These are phyloP conservation scores for Shinisaurus crocodilurus DNA, from an alignment of 2,113 vertebrate genomes.

Conservation along the genomic window DNA sequence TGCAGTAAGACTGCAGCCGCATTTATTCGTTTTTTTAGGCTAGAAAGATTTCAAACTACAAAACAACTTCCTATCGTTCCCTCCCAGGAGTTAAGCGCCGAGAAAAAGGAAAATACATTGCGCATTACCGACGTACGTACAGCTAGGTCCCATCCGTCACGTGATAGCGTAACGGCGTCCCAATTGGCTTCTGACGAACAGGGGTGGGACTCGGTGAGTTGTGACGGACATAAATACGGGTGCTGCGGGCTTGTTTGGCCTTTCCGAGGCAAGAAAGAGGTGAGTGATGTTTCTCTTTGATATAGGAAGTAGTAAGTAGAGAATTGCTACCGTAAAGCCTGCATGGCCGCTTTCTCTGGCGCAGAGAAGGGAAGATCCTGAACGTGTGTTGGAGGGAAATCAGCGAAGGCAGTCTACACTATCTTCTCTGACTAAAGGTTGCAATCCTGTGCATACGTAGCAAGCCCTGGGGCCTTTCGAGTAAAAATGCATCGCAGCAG, in stretches of 20 bases:
- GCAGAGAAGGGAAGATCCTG: background rate
- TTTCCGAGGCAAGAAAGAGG: background rate
- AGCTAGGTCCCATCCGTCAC: too few relatives aligned
- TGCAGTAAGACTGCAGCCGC: background rate
- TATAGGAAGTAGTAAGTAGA: background rate
- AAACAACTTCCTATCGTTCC: background rate
- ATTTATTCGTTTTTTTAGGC: background rate
- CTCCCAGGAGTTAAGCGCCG: background rate
- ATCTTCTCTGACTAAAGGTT: too few relatives aligned
- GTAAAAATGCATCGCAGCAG: background rate
- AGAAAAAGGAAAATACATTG: background rate
- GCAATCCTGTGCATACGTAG: background rate
- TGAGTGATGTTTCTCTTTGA: accelerated
- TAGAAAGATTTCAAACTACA: background rate
- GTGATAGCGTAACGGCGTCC: background rate
- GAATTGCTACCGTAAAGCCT: background rate
- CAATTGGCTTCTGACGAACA: background rate
- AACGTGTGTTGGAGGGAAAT: too few relatives aligned
- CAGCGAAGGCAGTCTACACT: too few relatives aligned
- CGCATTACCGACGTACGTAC: too few relatives aligned
- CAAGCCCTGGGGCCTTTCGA: background rate
- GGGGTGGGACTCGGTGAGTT: background rate
- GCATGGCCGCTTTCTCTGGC: background rate
- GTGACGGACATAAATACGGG: background rate
- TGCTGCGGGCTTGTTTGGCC: accelerated